These are phyloP conservation scores for Ypsolopha scabrella DNA, from an alignment of 2,888 invertebrate genomes.

Conservation along the genomic window DNA sequence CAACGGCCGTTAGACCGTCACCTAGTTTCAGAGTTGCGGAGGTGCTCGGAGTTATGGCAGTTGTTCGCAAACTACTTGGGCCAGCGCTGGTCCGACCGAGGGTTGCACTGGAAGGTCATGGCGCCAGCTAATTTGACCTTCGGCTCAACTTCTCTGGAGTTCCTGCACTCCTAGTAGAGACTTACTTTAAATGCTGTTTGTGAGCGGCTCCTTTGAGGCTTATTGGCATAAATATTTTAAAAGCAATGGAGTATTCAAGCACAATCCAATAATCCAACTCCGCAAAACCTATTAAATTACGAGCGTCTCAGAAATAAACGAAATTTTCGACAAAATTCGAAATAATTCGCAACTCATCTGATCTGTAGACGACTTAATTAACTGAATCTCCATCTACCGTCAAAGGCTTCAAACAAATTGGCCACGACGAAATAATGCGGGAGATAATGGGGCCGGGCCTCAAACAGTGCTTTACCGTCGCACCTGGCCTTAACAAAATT, in stretches of 20 bases:
- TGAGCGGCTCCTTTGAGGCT: too few species aligned
- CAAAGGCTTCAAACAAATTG: constrained; percentile 65
- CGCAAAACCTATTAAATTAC: constrained; percentile 12
- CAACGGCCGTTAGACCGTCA: constrained; percentile 67
- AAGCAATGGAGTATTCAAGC: not conserved
- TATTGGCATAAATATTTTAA: too few species aligned
- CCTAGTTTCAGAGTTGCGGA: constrained; percentile 64
- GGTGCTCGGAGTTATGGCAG: constrained; percentile 61
- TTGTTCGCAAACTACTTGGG: constrained; percentile 67
- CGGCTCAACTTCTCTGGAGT: constrained; percentile 39
- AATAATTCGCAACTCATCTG: constrained; percentile 19
- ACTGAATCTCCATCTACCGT: constrained; percentile 46
- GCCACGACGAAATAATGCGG: constrained; percentile 60
- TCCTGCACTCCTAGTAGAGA: not conserved
- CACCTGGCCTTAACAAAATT: constrained; percentile 62
- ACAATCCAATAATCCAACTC: constrained; percentile 15
- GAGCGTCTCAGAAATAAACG: constrained; percentile 16
- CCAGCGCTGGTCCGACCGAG: constrained; percentile 36
- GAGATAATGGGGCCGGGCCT: constrained; percentile 50
- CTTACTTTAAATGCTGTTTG: constrained; percentile 15
- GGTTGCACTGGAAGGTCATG: constrained; percentile 63
- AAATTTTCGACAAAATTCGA: constrained; percentile 20
- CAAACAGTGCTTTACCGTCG: constrained; percentile 40
- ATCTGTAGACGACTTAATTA: constrained; percentile 43
- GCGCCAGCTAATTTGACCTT: constrained; percentile 60